Evolutionary conservation across 2,888 invertebrate genomes (phyloP).

Genomic region (Campoletis raptor): DNA sequence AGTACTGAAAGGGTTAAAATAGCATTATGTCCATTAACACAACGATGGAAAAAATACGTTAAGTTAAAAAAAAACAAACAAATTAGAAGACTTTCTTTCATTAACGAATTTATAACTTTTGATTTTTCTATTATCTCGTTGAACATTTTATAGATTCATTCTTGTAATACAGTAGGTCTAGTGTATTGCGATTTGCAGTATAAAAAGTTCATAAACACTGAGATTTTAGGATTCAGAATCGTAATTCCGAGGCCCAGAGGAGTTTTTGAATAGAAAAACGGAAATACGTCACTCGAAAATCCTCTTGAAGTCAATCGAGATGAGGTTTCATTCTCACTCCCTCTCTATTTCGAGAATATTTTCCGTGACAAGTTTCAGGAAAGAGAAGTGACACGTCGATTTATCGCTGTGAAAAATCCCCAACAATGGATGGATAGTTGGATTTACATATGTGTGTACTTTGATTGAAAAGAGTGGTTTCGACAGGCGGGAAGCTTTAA

Average conservation of each 20-base stretch:
- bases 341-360: neutral
- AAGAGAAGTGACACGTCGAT: constrained; percentile 12
- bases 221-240: neutral
- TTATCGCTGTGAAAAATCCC: neutral
- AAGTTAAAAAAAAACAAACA: neutral
- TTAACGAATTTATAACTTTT: neutral
- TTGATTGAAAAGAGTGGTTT: constrained; percentile 5
- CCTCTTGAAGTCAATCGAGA: constrained; percentile 3
- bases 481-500: neutral
- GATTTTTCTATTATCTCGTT: neutral
- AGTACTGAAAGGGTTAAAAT: neutral
- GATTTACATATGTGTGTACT: neutral
- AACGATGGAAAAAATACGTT: neutral
- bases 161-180: neutral
- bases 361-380: neutral
- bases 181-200: neutral
- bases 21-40: neutral
- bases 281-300: constrained; percentile 4
- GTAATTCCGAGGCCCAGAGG: neutral
- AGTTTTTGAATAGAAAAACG: constrained; percentile 5
- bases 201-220: constrained; percentile 3
- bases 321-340: neutral
- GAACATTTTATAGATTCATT: neutral
- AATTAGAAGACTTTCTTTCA: neutral
- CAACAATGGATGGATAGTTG: neutral